Base-by-base conservation (phyloP, 2,113 vertebrate species). In the Prunella himalayana region DNA sequence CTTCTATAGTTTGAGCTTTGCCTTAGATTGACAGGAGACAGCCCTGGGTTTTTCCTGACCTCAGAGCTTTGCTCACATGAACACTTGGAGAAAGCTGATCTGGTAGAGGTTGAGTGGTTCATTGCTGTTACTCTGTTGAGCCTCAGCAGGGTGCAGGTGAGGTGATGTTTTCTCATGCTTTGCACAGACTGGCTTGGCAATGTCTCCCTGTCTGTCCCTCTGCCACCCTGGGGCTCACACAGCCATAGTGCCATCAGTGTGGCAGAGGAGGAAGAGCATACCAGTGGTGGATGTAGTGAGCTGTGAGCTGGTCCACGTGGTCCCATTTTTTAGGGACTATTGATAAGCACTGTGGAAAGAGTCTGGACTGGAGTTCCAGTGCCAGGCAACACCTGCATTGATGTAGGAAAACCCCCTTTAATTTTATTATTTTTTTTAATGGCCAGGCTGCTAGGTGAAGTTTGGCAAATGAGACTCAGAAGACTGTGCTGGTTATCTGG, bases 291-390 rank as follows among this genome's bases (percentile, higher is more conserved):
- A 13, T 53, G 19, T 21, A 23, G 35, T 1, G 11, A 86, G 33
- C 28, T 1, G 0, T 49, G 47, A 61, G 24, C 23, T 42, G 39
- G 12, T 17, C 27, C 1, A 0, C 0, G 0, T 37, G 15, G 39
- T 59, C 25, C 6, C 3, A 14, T 64, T 45, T 28, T 31, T 22
- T 6, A 13, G 10, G 19, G 2, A 35, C 25, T 70, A 9, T 5
- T 47, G 47, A 24, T 72, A 39, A 54, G 5, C 7, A 66, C 22
- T 14, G 5, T 88, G 25, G 28, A 57, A 49, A 9, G 23, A 63
- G 17, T 37, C 51, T 49, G 82, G 28, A 7, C 65, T 82, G 73
- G 21, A 11, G n/a, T 53, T 39, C 21, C 3, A 7, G n/a, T 57
- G 16, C 19, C 37, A 22, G 37, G 28, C 37, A 70, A 45, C 2